Evolutionary conservation across 1,140 invertebrate species (phyloP), one percentile per base, ranked within the genome.

Genomic region (Zaprionus inermis): DNA sequence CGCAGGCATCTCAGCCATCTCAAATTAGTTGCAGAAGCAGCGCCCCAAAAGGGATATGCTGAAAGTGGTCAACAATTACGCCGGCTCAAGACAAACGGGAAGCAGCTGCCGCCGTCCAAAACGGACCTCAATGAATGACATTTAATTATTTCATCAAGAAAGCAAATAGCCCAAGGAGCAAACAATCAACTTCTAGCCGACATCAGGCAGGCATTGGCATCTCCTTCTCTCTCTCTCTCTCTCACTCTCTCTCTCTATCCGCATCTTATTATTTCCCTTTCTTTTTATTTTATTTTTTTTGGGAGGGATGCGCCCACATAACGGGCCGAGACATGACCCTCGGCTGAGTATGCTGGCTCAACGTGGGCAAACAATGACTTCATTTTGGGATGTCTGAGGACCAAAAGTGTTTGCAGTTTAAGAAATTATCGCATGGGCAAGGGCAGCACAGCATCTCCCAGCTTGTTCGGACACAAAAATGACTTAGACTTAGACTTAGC

Each of bases 121-220:
- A 57, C 65, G 75, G 71, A 75, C 84, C 78, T 81, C 80, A 89
- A 88, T 89, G 84, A 89, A 89, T 89, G 84, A 90, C 84, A 89
- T 89, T 89, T 89, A 89, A 89, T 89, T 89, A 89, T 89, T 89
- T 89, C 85, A 89, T 90, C 84, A 89, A 81, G 84, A 81, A 89
- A 90, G 85, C 84, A 89, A 89, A 84, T 84, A 90, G 72, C 85
- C 84, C 66, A 74, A 89, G 85, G 84, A 72, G 71, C 84, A 84
- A 84, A 89, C 84, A 84, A 88, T 89, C 80, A 88, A 89, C 80
- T 84, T 80, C 54, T 75, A 49, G 14, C 69, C 71, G 55, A 65
- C 80, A 80, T 66, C 78, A 72, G 84, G 65, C 84, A 83, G 56
- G 68, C 84, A 83, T 67, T 55, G 69, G 69, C 60, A 72, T 38